Evolutionary conservation across 2,888 invertebrate species (phyloP), one percentile per base, ranked within the genome.

Genomic region (Ecliptopera silaceata): DNA sequence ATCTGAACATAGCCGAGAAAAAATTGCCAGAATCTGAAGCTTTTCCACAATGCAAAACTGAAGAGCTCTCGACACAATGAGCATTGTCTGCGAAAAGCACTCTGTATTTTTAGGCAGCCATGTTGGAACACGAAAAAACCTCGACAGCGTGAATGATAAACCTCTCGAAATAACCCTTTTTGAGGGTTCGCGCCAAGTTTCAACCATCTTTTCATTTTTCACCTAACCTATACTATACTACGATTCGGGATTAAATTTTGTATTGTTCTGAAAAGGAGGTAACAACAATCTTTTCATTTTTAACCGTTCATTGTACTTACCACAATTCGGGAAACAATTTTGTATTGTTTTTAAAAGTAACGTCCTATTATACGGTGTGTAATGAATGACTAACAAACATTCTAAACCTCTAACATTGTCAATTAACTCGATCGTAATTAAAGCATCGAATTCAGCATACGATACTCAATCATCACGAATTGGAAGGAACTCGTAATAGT

Each of bases 41-140:
- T 18, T 46, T 29, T 8, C 48, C 36, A 56, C 41, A 45, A 58
- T 55, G 41, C 20, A 49, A 52, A 60, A 47, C 42, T 56, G 26
- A 54, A 49, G 48, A 47, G 46, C 38, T 44, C 39, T 31, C 39
- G 26, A 44, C 48, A 48, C 43, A 53, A 53, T 46, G 22, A 34
- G n/a, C 46, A 41, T 53, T 46, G 53, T 46, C 53, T 46, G 12
- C n/a, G 41, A 31, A 51, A 44, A 38, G 13, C 38, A 38, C 52
- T 45, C 38, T 13, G 52, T 20, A 42, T 54, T 47, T 46, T 53
- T 47, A 51, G 51, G 36, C 53, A 12, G 34, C 47, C 41, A 41
- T 46, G 18, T 42, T 22, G 22, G 20, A 10, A 10, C 2, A 44
- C 13, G 42, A 42, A 42, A 26, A 15, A 41, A n/a, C 41, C 42